These are phyloP conservation scores for Dicaeum eximium DNA, from an alignment of 2,113 vertebrate species.

Conservation along the genomic window DNA sequence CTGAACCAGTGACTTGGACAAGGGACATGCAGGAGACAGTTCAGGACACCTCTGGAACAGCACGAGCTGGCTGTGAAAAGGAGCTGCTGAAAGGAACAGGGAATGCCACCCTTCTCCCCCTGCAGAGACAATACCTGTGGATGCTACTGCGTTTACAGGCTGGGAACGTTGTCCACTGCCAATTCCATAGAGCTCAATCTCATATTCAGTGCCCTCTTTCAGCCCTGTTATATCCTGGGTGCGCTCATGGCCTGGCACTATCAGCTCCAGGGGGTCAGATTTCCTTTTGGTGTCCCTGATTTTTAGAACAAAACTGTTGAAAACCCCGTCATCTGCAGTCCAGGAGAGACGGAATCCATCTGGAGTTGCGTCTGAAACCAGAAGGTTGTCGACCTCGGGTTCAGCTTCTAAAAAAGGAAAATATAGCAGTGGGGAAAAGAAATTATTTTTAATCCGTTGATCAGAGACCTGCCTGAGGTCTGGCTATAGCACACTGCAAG, in stretches of 20 bases:
- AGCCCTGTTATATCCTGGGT: conserved; percentile 78
- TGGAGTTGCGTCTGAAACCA: conserved; percentile 81
- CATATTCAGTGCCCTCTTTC: conserved; percentile 85
- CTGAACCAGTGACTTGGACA: not conserved
- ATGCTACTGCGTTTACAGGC: conserved; percentile 78
- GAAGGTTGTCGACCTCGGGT: conserved; percentile 87
- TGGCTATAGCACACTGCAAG: conserved; percentile 1
- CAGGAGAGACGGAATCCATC: conserved; percentile 87
- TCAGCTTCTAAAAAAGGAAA: conserved; percentile 82
- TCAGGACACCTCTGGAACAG: not conserved
- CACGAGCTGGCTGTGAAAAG: not conserved
- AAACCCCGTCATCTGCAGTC: conserved; percentile 86
- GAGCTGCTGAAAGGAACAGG: not conserved
- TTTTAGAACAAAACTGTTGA: conserved; percentile 91
- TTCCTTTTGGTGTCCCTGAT: conserved; percentile 76
- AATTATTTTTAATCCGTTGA: not conserved
- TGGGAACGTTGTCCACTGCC: conserved; percentile 83
- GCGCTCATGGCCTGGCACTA: conserved; percentile 78
- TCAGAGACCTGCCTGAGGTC: not conserved
- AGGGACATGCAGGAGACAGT: not conserved
- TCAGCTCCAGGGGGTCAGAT: conserved; percentile 79
- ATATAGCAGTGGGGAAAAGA: conserved; percentile 38
- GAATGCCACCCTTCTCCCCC: not conserved
- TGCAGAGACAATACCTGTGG: conserved; percentile 85
- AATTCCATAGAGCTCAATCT: conserved; percentile 86